These are phyloP conservation scores for Rhagologus leucostigma DNA, from an alignment of 2,113 vertebrate genomes.

Conservation along the genomic window DNA sequence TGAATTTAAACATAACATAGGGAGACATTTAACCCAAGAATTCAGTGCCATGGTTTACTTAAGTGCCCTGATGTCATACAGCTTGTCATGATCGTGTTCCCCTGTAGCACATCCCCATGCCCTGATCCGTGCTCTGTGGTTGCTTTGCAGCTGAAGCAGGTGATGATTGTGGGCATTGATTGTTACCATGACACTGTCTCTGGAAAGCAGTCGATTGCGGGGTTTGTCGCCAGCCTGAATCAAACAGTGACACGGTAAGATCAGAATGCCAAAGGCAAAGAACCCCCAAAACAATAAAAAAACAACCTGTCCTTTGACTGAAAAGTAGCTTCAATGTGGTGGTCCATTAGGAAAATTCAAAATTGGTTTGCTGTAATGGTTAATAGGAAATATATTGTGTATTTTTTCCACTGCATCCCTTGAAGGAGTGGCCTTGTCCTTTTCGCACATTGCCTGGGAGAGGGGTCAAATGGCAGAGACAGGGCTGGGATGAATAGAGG, in stretches of 20 bases:
- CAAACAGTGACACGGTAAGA: constrained; percentile 86
- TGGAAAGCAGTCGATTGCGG: constrained; percentile 86
- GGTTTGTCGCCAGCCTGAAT: constrained; percentile 92
- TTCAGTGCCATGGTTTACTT: background rate
- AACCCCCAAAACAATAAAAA: background rate
- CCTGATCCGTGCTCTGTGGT: background rate
- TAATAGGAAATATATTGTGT: background rate
- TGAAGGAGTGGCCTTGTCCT: background rate
- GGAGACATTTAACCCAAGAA: background rate
- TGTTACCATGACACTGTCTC: constrained; percentile 88
- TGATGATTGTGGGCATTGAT: constrained; percentile 95
- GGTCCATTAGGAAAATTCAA: background rate
- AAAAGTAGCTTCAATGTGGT: background rate
- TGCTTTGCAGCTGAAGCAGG: constrained; percentile 81
- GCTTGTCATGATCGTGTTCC: background rate
- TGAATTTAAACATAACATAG: background rate
- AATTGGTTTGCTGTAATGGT: background rate
- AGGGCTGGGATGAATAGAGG: background rate
- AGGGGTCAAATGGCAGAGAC: background rate
- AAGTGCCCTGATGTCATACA: background rate
- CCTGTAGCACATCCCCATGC: background rate
- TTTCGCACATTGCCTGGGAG: background rate
- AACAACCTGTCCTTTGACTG: background rate
- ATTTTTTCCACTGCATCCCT: background rate
- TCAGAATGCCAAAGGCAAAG: background rate